Percentiles rank a stretch among this genome's conserved stretches.
These are phyloP conservation scores for Cydia fagiglandana DNA, from an alignment of 1,140 invertebrate species.

Conservation along the genomic window DNA sequence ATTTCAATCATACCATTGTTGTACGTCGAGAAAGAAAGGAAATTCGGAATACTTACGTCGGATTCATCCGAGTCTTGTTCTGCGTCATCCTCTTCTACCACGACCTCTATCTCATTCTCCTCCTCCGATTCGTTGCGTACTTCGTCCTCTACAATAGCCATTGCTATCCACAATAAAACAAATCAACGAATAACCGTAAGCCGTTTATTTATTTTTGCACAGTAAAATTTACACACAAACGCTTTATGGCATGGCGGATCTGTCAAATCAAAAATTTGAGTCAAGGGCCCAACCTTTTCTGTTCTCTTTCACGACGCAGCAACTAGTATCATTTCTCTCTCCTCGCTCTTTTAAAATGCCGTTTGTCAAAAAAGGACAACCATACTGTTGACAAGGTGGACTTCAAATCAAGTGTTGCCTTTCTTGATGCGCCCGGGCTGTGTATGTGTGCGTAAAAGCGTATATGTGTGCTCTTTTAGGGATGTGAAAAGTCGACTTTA, in stretches of 20 bases:
- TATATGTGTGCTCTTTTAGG: too few relatives aligned
- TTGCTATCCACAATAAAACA: constrained; percentile 40
- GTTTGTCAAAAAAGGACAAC: too few relatives aligned
- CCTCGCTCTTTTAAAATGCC: too few relatives aligned
- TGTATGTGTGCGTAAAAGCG: too few relatives aligned
- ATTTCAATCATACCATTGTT: neutral
- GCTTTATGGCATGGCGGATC: constrained; percentile 31
- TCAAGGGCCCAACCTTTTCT: too few relatives aligned
- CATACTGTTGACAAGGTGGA: too few relatives aligned
- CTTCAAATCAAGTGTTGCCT: too few relatives aligned
- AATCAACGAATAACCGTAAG: constrained; percentile 3
- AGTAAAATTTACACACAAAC: constrained; percentile 27
- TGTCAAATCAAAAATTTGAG: constrained; percentile 21
- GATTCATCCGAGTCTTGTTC: constrained; percentile 71
- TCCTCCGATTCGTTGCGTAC: constrained; percentile 72
- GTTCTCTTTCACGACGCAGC: too few relatives aligned
- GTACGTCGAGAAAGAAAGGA: neutral
- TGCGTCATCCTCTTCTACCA: constrained; percentile 67
- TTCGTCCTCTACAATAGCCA: constrained; percentile 74
- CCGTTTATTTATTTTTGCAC: constrained; percentile 29
- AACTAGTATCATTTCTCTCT: too few relatives aligned
- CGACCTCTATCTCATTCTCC: constrained; percentile 73
- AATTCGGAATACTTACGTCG: constrained; percentile 55
- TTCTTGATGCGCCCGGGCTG: too few relatives aligned
- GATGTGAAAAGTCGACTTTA: too few relatives aligned